Evolutionary conservation across 2,888 invertebrate genomes (phyloP).

Genomic region (Clistopyga incitator): DNA sequence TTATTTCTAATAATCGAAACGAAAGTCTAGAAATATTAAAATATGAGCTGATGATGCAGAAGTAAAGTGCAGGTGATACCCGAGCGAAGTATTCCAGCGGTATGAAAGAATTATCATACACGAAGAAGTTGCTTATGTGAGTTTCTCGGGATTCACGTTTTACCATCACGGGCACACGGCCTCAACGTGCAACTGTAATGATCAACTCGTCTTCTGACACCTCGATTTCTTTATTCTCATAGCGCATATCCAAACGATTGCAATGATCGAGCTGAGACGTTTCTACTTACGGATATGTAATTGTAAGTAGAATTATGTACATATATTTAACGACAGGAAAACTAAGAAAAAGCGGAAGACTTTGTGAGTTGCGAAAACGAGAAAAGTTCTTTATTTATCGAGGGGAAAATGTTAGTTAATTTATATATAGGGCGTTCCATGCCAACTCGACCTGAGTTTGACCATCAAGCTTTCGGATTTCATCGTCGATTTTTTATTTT

Average conservation of each 20-base stretch:
- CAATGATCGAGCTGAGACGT: background rate
- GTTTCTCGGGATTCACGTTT: conserved; percentile 22
- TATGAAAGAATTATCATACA: conserved; percentile 19
- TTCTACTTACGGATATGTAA: background rate
- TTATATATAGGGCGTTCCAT: no score
- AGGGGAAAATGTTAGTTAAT: conserved; percentile 6
- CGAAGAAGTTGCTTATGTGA: conserved; percentile 9
- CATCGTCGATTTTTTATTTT: background rate
- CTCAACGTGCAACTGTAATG: background rate
- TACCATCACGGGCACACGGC: conserved; percentile 21
- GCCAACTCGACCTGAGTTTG: no score
- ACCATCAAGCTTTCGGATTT: no score
- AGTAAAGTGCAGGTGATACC: background rate
- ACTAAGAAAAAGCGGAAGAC: conserved; percentile 7
- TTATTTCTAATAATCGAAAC: background rate
- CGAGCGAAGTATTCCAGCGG: background rate
- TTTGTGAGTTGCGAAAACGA: conserved; percentile 6
- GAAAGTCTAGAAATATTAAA: background rate
- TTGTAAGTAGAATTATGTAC: background rate
- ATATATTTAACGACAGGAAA: background rate
- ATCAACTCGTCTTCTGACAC: background rate
- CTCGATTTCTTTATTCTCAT: conserved; percentile 34
- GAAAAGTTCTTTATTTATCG: conserved; percentile 23
- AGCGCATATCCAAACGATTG: background rate
- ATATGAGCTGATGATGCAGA: background rate